phyloP scores from a whole-genome alignment of 2,888 invertebrate genomes.

The Steinernema carpocapsae region DNA sequence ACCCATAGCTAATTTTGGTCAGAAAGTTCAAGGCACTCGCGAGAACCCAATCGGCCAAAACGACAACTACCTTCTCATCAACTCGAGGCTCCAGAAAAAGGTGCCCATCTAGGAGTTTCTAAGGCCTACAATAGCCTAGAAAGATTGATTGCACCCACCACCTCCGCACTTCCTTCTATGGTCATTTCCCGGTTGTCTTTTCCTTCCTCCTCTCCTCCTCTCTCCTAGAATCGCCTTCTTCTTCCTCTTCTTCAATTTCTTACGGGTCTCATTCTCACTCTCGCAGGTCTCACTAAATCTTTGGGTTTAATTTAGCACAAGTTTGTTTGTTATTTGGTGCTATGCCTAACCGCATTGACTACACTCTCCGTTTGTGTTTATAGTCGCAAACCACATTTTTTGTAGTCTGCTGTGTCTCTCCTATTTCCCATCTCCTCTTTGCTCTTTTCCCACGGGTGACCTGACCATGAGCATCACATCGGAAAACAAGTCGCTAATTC shows the following conservation, averaged over 20 bases:
- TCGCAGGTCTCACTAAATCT: background rate
- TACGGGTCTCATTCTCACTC: slow-evolving; percentile 30
- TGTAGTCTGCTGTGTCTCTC: background rate
- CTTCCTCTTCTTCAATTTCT: slow-evolving; percentile 18
- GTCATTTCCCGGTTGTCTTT: slow-evolving; percentile 22
- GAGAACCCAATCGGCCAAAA: slow-evolving; percentile 27
- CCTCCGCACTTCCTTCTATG: slow-evolving; percentile 1
- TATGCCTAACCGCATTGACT: too few relatives aligned
- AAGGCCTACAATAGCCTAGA: slow-evolving; percentile 1
- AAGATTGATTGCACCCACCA: background rate
- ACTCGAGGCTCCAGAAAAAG: slow-evolving; percentile 17
- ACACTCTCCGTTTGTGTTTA: background rate
- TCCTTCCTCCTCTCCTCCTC: background rate
- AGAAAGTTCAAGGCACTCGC: slow-evolving; percentile 21
- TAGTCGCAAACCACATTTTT: background rate
- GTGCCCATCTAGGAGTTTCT: slow-evolving; percentile 11
- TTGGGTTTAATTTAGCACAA: too few relatives aligned
- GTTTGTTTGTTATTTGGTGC: too few relatives aligned
- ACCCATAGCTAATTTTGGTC: too few relatives aligned
- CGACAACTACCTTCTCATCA: slow-evolving; percentile 31
- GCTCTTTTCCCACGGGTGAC: too few relatives aligned
- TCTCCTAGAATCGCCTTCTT: slow-evolving; percentile 6
- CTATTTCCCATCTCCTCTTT: too few relatives aligned
- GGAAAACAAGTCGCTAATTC: background rate
- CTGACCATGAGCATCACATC: background rate